Percentiles rank a stretch among this genome's conserved stretches.
Evolutionary conservation across 2,113 vertebrate genomes (phyloP).

Genomic region (Hyperopisus bebe): DNA sequence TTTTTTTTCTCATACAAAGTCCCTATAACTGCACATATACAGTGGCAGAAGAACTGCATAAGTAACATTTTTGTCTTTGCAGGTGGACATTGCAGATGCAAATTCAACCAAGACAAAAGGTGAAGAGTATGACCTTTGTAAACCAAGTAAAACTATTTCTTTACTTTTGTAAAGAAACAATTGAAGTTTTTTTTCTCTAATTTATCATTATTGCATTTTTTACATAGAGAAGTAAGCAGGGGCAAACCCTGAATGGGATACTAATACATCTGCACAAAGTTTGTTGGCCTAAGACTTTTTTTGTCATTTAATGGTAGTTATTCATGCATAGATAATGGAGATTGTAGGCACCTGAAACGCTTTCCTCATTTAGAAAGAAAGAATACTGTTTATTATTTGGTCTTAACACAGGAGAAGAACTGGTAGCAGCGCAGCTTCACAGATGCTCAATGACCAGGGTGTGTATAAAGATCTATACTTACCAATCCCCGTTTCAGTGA

Average conservation of each 20-base stretch:
- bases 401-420: constrained; percentile 53
- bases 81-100: constrained; percentile 85
- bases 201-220: neutral
- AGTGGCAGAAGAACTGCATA: neutral
- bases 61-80: constrained; percentile 16
- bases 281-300: neutral
- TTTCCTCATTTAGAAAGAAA: neutral
- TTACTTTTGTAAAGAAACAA: neutral
- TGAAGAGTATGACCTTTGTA: constrained; percentile 31
- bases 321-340: neutral
- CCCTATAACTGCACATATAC: neutral
- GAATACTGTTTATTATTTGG: neutral
- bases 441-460: constrained; percentile 66
- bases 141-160: neutral
- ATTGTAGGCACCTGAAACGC: neutral
- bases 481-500: neutral
- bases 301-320: neutral
- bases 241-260: neutral
- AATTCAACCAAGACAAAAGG: constrained; percentile 72
- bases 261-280: neutral
- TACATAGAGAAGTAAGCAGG: neutral
- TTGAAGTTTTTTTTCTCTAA: neutral
- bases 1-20: constrained; percentile 31
- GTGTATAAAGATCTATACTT: neutral
- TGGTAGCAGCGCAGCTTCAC: constrained; percentile 50